These are phyloP conservation scores for Marisa cornuarietis DNA, from an alignment of 1,140 invertebrate genomes.

Conservation along the genomic window DNA sequence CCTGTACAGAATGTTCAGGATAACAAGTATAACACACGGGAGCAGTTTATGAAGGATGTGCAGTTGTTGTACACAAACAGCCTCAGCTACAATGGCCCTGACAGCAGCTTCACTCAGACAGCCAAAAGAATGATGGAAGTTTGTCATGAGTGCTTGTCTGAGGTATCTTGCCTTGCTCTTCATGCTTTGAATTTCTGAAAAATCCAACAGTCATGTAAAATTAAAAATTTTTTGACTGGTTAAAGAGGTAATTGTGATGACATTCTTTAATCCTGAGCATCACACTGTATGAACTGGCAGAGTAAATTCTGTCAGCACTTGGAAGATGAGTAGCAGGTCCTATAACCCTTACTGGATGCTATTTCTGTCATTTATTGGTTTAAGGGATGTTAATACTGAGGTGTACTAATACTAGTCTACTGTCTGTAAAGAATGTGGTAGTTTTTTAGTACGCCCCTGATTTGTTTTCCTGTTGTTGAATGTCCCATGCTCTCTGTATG, in stretches of 20 bases:
- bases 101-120: slow-evolving; percentile 85
- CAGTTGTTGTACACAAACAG: slow-evolving; percentile 89
- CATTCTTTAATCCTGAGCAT: background rate
- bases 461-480: no score
- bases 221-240: background rate
- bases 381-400: no score
- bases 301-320: background rate
- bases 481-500: no score
- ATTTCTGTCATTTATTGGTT: no score
- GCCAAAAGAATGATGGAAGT: slow-evolving; percentile 82
- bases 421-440: no score
- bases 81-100: slow-evolving; percentile 87
- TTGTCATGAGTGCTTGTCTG: slow-evolving; percentile 61
- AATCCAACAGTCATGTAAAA: background rate
- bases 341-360: no score
- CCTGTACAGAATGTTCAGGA: slow-evolving; percentile 73
- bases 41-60: slow-evolving; percentile 89
- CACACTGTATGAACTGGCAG: background rate
- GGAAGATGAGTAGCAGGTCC: background rate
- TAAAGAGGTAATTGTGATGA: background rate
- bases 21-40: slow-evolving; percentile 89
- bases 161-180: slow-evolving; percentile 30
- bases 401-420: no score
- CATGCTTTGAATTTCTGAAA: background rate
- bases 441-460: no score